Base-by-base conservation (phyloP, 2,888 invertebrate species). In the Lucinisca nassula region DNA sequence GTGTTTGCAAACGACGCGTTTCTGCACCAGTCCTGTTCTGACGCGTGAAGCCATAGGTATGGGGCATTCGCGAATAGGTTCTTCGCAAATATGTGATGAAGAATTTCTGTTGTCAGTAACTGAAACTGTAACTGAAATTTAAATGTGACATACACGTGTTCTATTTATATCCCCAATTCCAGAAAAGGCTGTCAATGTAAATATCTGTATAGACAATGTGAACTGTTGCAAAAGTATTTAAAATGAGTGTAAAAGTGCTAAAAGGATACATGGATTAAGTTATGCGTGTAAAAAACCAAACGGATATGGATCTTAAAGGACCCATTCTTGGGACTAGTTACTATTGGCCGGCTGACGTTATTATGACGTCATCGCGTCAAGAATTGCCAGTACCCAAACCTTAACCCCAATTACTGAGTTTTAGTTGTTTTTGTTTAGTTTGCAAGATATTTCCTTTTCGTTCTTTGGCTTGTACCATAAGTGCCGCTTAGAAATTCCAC, bases 201-300 rank as follows among this genome's bases (percentile, higher is more conserved):
- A 67, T 67, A 67, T 8, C 17, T 67, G 67, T 67, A 67, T 12
- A 67, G 10, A 35, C 61, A 51, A 8, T 58, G 58, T 58, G 67
- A 67, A 67, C 35, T 35, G 67, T 67, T 67, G 67, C 67, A 67
- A 58, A 58, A 67, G 67, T 67, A 67, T 67, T 67, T 67, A 67
- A 58, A 76, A 55, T 73, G 80, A 81, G 80, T 75, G 80, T 72
- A 67, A 32, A 85, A 85, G 85, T 85, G 85, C 85, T 85, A 85
- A 35, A 67, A 17, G 67, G 67, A 67, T 85, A 85, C 17, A 35
- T 67, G 67, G 67, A 61, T 61, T 61, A 30, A 61, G 8, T 6
- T 61, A 30, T 61, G 21, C 6, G 61, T 61, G 61, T 12, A n/a
- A n/a, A n/a, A 45, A 45, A 45, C 45, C 8, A 45, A 8, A 45